Percentiles rank a stretch among this genome's conserved stretches.
Conservation (phyloP, 2,797 vertebrate genomes). For the Threskiornis aethiopicus region DNA sequence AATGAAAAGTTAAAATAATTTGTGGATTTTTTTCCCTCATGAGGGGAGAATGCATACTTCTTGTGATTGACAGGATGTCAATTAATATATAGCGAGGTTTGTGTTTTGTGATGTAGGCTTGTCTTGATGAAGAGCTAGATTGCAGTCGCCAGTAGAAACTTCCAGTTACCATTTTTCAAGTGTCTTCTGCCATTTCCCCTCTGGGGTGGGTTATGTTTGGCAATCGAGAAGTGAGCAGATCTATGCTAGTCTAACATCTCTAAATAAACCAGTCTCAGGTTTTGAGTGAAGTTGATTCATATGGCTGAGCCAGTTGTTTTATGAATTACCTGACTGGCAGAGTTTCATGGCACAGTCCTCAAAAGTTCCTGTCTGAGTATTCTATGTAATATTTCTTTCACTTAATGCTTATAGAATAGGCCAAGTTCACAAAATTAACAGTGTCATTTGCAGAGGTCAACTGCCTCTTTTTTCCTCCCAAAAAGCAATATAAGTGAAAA, state of each 20-base stretch:
- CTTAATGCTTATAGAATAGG: background rate
- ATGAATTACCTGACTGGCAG: background rate
- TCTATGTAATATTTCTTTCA: background rate
- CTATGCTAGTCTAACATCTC: background rate
- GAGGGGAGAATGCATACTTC: background rate
- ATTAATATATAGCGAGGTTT: background rate
- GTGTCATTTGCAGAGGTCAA: background rate
- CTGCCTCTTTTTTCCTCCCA: background rate
- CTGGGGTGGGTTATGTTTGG: background rate
- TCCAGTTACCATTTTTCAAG: background rate
- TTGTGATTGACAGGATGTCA: background rate
- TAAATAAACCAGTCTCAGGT: background rate
- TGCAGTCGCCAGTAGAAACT: background rate
- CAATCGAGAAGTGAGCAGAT: background rate
- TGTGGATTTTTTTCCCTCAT: background rate
- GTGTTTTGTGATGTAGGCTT: background rate
- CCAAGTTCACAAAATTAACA: background rate
- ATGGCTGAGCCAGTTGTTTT: background rate
- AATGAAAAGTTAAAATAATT: background rate
- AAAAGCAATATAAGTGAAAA: background rate
- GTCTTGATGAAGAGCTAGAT: background rate
- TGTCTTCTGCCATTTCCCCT: background rate
- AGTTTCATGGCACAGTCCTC: background rate
- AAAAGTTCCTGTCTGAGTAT: background rate
- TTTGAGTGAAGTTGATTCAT: background rate